Conservation (phyloP, 2,797 vertebrate genomes). For the Gymnothorax javanicus region DNA sequence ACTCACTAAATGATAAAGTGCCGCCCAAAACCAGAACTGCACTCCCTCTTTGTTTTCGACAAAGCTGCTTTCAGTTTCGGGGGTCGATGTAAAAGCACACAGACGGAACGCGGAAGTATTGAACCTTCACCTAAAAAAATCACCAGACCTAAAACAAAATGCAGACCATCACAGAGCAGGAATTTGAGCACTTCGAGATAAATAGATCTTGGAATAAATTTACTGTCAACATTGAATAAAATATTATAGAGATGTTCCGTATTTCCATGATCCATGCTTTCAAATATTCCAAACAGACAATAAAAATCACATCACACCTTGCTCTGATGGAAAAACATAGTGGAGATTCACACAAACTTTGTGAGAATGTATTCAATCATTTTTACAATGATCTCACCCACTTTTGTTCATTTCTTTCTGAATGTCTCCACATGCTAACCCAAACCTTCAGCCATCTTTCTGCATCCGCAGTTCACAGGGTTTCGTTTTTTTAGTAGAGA, state of each 20-base stretch:
- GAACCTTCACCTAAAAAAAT: neutral
- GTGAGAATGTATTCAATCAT: neutral
- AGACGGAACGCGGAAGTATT: neutral
- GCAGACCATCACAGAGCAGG: slow-evolving; percentile 39
- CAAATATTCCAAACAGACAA: slow-evolving; percentile 46
- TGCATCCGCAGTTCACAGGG: slow-evolving; percentile 13
- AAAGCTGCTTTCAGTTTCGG: neutral
- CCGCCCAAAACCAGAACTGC: neutral
- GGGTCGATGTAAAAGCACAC: slow-evolving; percentile 42
- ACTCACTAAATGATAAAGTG: neutral
- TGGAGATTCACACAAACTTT: slow-evolving; percentile 18
- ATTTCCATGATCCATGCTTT: slow-evolving; percentile 49
- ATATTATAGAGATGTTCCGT: slow-evolving; percentile 26
- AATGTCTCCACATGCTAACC: neutral
- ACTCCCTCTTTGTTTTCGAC: neutral
- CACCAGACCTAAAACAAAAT: slow-evolving; percentile 39
- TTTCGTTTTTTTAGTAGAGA: slow-evolving; percentile 24
- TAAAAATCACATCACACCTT: neutral
- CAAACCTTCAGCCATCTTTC: neutral
- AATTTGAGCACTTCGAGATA: slow-evolving; percentile 39
- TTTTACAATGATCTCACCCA: neutral
- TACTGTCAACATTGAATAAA: slow-evolving; percentile 44
- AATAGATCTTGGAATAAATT: slow-evolving; percentile 29
- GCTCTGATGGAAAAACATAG: slow-evolving; percentile 33
- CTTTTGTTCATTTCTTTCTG: neutral